These are phyloP conservation scores for Bufo gargarizans DNA, from an alignment of 2,113 vertebrate genomes.

Conservation along the genomic window DNA sequence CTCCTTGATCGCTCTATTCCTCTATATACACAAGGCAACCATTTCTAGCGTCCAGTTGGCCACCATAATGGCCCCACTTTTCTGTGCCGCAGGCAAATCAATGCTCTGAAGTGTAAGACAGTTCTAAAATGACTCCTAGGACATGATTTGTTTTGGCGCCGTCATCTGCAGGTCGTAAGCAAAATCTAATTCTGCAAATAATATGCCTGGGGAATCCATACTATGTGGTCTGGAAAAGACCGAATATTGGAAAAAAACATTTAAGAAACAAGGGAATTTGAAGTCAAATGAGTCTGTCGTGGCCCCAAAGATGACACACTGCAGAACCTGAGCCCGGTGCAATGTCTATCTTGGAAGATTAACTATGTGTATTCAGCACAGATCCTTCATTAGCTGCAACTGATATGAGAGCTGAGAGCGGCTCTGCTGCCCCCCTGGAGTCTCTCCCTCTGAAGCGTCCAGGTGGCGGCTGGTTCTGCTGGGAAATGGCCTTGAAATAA, in stretches of 20 bases:
- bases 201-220: not conserved
- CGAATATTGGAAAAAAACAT: not conserved
- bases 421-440: not conserved
- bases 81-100: not conserved
- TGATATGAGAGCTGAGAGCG: slow-evolving; percentile 13
- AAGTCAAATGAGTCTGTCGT: not conserved
- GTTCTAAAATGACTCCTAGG: not conserved
- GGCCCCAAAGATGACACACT: not conserved
- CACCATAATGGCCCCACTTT: not conserved
- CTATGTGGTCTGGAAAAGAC: not conserved
- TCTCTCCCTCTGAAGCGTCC: not conserved
- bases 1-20: no score
- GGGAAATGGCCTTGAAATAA: slow-evolving; percentile 41
- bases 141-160: not conserved
- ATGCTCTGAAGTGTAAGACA: not conserved
- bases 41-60: not conserved
- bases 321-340: not conserved
- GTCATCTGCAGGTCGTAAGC: not conserved
- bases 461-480: slow-evolving; percentile 31
- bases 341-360: slow-evolving; percentile 39
- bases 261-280: not conserved
- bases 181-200: not conserved
- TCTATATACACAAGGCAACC: not conserved
- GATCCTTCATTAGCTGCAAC: slow-evolving; percentile 48
- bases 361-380: slow-evolving; percentile 34